A percentile compares a stretch with the other conserved stretches of the same genome.
Evolutionary conservation across 2,797 vertebrate genomes (phyloP).

Genomic region (Potorous gilbertii): DNA sequence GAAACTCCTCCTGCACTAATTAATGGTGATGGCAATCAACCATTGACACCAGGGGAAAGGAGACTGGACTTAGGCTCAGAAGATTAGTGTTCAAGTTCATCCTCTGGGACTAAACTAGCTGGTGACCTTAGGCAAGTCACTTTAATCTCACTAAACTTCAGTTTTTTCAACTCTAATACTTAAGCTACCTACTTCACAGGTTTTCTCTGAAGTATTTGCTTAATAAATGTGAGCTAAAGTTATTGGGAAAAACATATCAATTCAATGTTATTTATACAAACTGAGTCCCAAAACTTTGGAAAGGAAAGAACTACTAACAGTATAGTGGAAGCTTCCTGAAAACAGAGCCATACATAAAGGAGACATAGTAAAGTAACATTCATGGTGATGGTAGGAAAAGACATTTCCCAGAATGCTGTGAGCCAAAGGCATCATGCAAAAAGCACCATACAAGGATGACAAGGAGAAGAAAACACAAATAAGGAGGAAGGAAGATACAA

Average conservation of each 20-base stretch:
- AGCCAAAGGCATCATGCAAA: background rate
- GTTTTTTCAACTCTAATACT: background rate
- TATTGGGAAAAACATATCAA: background rate
- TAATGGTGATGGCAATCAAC: background rate
- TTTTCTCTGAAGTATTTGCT: background rate
- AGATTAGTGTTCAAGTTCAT: background rate
- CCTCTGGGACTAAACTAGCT: background rate
- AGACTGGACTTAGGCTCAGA: background rate
- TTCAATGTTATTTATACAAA: background rate
- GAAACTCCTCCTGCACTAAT: background rate
- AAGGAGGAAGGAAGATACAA: background rate
- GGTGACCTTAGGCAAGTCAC: background rate
- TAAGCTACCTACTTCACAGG: background rate
- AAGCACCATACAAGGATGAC: background rate
- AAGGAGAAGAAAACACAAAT: background rate
- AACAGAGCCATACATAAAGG: background rate
- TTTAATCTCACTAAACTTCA: background rate
- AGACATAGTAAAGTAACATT: background rate
- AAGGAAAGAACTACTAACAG: background rate
- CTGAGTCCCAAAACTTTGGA: conserved; percentile 2
- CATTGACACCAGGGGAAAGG: background rate
- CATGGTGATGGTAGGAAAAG: background rate
- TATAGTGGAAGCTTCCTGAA: background rate
- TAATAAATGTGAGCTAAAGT: background rate
- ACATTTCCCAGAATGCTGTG: background rate